Percentiles rank a stretch among this genome's conserved stretches.
Conservation (phyloP, 1,140 invertebrate species). For the Chrysomallon squamiferum region DNA sequence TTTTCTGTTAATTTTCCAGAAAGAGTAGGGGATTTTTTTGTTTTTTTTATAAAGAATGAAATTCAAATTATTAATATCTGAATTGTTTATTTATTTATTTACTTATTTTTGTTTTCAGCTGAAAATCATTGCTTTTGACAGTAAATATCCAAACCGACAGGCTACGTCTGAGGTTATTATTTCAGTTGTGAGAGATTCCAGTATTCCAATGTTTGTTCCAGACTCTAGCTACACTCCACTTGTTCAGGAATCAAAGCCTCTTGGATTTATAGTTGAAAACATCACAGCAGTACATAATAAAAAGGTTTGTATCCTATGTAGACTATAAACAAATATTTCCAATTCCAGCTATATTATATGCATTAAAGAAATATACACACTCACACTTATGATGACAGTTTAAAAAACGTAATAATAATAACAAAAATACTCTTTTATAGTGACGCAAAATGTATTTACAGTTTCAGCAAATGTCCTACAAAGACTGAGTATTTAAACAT, state of each 20-base stretch:
- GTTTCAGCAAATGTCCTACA: too few relatives aligned
- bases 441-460: too few relatives aligned
- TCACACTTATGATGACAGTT: too few relatives aligned
- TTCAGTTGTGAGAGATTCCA: slow-evolving; percentile 28
- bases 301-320: slow-evolving; percentile 23
- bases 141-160: slow-evolving; percentile 82
- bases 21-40: too few relatives aligned
- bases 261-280: slow-evolving; percentile 26
- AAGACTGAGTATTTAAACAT: too few relatives aligned
- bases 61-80: background rate
- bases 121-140: slow-evolving; percentile 84
- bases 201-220: slow-evolving; percentile 61
- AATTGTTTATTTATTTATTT: background rate
- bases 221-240: slow-evolving; percentile 80
- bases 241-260: slow-evolving; percentile 73
- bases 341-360: too few relatives aligned
- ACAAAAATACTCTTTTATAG: too few relatives aligned
- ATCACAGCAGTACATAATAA: slow-evolving; percentile 70
- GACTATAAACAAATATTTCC: background rate
- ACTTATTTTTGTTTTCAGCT: slow-evolving; percentile 61
- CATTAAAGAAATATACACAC: too few relatives aligned
- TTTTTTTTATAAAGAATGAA: background rate
- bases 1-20: too few relatives aligned
- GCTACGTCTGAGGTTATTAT: slow-evolving; percentile 24
- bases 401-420: too few relatives aligned